Evolutionary conservation across 1,140 invertebrate species (phyloP).

Genomic region (Calephelis nemesis): DNA sequence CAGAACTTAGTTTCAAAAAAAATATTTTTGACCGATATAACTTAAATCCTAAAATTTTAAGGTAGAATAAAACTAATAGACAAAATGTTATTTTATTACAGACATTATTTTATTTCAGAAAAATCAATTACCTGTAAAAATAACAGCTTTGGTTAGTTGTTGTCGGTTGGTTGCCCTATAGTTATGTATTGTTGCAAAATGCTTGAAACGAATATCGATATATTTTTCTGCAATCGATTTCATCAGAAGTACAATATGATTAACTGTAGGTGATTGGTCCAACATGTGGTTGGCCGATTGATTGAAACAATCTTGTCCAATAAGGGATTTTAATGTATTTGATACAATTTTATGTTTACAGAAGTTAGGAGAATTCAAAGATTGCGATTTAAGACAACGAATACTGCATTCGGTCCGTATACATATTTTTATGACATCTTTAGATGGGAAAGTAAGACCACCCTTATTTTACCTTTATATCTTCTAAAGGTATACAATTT

Average conservation of each 20-base stretch:
- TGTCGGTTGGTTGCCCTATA: background rate
- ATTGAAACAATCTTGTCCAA: slow-evolving; percentile 2
- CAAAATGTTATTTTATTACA: too few species aligned
- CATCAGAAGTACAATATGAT: background rate
- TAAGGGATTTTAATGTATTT: slow-evolving; percentile 4
- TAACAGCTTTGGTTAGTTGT: background rate
- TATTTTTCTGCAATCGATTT: background rate
- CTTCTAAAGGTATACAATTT: slow-evolving; percentile 6
- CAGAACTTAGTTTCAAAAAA: background rate
- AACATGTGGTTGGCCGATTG: background rate
- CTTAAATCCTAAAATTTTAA: too few species aligned
- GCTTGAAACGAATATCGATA: background rate
- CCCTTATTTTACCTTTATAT: slow-evolving; percentile 4
- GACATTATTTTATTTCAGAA: background rate
- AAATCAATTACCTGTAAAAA: slow-evolving; percentile 3
- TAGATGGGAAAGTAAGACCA: background rate
- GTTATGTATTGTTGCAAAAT: background rate
- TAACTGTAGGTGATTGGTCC: background rate
- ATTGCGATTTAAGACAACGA: background rate
- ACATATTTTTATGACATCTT: slow-evolving; percentile 6
- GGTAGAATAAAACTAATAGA: too few species aligned
- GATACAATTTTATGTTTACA: background rate
- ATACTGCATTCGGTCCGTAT: slow-evolving; percentile 1
- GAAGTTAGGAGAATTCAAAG: background rate
- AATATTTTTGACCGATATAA: too few species aligned